phyloP scores from a whole-genome alignment of 2,797 vertebrate species.

The Salmo trutta region DNA sequence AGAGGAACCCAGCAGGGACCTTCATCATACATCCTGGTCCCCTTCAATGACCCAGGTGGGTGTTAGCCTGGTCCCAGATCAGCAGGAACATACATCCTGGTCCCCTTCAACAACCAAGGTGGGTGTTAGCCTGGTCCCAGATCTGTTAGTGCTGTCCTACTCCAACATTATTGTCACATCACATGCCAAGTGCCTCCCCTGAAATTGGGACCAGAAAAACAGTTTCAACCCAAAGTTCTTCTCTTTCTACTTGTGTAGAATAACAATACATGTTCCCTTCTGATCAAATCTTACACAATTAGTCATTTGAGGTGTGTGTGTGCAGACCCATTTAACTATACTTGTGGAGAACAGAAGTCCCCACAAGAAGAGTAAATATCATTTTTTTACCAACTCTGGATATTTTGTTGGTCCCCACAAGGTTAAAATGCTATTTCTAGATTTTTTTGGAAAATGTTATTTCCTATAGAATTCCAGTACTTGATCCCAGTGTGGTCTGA shows the following conservation, averaged over 20 bases:
- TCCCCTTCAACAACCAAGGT: too few relatives aligned
- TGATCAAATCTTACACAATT: background rate
- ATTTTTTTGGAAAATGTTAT: background rate
- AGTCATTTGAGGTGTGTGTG: background rate
- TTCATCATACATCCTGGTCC: constrained; percentile 69
- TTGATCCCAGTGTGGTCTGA: background rate
- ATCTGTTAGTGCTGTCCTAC: background rate
- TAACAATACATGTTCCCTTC: background rate
- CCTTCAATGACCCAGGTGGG: constrained; percentile 39
- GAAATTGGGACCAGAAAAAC: too few relatives aligned
- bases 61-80: too few relatives aligned
- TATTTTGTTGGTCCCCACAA: too few relatives aligned
- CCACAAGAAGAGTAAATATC: too few relatives aligned
- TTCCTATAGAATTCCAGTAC: background rate
- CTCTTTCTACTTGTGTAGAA: background rate
- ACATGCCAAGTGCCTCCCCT: too few relatives aligned
- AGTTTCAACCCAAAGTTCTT: background rate
- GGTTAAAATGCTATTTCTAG: too few relatives aligned
- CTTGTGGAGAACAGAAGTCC: too few relatives aligned
- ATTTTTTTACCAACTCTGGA: too few relatives aligned
- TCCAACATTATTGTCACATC: background rate
- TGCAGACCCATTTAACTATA: too few relatives aligned
- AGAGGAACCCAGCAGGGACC: constrained; percentile 63
- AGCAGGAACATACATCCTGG: background rate
- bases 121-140: too few relatives aligned